These are phyloP conservation scores for Trichogramma dendrolimi DNA, from an alignment of 2,888 invertebrate genomes.

Conservation along the genomic window DNA sequence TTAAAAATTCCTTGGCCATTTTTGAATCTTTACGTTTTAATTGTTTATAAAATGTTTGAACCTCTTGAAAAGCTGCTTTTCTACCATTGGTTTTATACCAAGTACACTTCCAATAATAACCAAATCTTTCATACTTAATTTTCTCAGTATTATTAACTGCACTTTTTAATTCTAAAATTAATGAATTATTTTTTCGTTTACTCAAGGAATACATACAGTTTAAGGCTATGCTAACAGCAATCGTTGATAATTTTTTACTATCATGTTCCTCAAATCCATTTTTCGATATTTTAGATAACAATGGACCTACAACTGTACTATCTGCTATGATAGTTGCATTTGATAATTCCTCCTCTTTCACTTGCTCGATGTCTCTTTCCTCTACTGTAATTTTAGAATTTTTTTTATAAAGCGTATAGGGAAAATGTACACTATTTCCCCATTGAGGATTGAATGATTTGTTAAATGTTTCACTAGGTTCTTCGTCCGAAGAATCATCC, in stretches of 20 bases:
- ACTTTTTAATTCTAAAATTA: constrained; percentile 1
- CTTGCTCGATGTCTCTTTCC: too few species aligned
- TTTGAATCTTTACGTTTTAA: neutral
- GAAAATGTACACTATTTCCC: too few species aligned
- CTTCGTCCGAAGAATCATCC: constrained; percentile 2
- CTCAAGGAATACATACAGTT: constrained; percentile 3
- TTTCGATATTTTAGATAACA: too few species aligned
- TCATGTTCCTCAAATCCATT: constrained; percentile 1
- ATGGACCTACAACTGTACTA: neutral
- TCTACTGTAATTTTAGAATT: too few species aligned
- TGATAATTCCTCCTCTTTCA: neutral
- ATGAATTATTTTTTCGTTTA: constrained; percentile 2
- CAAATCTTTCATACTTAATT: constrained; percentile 3
- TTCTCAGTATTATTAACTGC: neutral
- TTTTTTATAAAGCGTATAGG: too few species aligned
- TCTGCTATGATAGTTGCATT: neutral
- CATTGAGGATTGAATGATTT: too few species aligned
- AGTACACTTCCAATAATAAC: neutral
- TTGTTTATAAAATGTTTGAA: constrained; percentile 5
- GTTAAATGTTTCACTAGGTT: neutral
- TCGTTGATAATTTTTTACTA: neutral
- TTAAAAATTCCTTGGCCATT: neutral
- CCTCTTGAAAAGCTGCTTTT: neutral
- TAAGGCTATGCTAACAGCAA: neutral
- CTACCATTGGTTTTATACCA: neutral